Evolutionary conservation across 2,797 vertebrate genomes (phyloP), one percentile per base, ranked within the genome.

Genomic region (Diplodus sargus): DNA sequence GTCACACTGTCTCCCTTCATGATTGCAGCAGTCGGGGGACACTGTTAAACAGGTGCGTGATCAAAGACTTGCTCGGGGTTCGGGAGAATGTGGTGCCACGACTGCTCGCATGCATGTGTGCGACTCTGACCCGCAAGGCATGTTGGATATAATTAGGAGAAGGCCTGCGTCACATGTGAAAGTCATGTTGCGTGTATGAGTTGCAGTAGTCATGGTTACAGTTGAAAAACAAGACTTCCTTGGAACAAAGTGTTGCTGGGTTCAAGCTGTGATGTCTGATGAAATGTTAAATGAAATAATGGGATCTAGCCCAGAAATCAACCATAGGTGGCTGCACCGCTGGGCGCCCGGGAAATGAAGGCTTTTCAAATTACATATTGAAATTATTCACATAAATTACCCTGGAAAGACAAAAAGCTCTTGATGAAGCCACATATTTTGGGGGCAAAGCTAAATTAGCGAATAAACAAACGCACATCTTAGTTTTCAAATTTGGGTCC

Each of bases 201-300:
- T 87, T 78, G 70, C 72, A 67, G 90, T 91, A 61, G 90, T 85
- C 89, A 90, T 90, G 90, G 91, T 85, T 90, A 91, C 91, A 53
- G 77, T 64, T 20, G 64, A 76, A 77, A 86, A 86, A 28, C 69
- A 58, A 74, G 76, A 86, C 70, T 76, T 85, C 87, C 84, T 87
- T 78, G 74, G 83, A 90, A 82, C 72, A 83, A 88, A 87, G 75
- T 88, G 79, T 83, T 77, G 66, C 62, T 9, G 78, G 78, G 76
- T 79, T 92, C 93, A 90, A 87, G 91, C 92, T 93, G 93, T 84
- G 90, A 86, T 80, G 81, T 85, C 90, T 94, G 93, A 94, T 93
- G 89, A 94, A 92, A 93, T 93, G 88, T 90, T 91, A 89, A 93
- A 93, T 92, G 60, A 90, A 92, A 88, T 91, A 89, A 91, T 90